Percentiles rank a stretch among this genome's conserved stretches.
phyloP scores from a whole-genome alignment of 2,113 vertebrate genomes.

The Nyctereutes procyonoides region DNA sequence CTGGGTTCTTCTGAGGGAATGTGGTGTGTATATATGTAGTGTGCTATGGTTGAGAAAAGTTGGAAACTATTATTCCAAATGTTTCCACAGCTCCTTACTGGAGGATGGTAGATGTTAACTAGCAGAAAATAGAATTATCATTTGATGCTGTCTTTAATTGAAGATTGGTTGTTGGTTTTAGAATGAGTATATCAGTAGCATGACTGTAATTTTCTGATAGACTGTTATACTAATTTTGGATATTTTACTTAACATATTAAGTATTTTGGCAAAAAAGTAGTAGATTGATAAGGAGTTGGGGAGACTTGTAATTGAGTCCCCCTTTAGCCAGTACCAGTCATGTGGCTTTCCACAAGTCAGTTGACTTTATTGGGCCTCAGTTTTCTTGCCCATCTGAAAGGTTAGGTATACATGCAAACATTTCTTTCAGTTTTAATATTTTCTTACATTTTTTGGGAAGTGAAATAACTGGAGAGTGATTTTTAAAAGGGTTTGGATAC shows the following conservation, averaged over 20 bases:
- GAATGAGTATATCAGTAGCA: not conserved
- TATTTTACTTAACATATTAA: not conserved
- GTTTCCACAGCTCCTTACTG: not conserved
- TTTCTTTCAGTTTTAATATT: slow-evolving; percentile 44
- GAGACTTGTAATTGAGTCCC: not conserved
- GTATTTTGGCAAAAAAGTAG: not conserved
- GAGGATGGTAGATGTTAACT: not conserved
- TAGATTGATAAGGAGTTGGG: not conserved
- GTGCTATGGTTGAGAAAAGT: not conserved
- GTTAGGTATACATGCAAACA: not conserved
- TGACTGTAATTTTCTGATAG: not conserved
- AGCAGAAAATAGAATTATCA: not conserved
- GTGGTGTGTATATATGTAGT: not conserved
- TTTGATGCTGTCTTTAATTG: not conserved
- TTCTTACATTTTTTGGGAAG: not conserved
- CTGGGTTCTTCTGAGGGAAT: not conserved
- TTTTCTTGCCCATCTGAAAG: not conserved
- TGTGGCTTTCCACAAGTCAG: not conserved
- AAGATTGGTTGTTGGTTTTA: not conserved
- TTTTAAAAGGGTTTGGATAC: not conserved
- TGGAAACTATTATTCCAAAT: not conserved
- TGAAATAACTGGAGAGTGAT: not conserved
- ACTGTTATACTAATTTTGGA: not conserved
- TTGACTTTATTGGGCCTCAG: not conserved
- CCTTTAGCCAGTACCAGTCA: not conserved